Base-by-base conservation (phyloP, 2,888 invertebrate species). In the Epistrophella euchroma region DNA sequence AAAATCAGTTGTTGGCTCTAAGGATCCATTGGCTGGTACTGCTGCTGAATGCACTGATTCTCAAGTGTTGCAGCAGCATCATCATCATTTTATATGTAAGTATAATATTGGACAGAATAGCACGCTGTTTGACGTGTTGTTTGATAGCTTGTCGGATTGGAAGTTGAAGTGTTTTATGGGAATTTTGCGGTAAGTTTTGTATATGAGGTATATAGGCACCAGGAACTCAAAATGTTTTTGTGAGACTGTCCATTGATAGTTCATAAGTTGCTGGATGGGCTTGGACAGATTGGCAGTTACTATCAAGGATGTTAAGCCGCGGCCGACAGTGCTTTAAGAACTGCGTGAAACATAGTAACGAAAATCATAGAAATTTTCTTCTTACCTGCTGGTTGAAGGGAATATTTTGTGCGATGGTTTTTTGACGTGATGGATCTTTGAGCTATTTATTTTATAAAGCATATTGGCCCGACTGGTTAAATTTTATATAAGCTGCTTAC, bases 1-100 rank as follows among this genome's bases (percentile, higher is more conserved):
- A 82, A 86, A 86, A 86, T 86, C 86, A 86, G 86, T 82, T 77
- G 86, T 82, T 77, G 73, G 81, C 81, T 81, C 81, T 81, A 70
- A 75, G 79, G 58, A 83, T 64, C 84, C 75, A 66, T 70, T 40
- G 74, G 66, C 43, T 60, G 32, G 25, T 13, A 10, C 32, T 76
- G 71, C 50, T 79, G 85, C 73, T 77, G 77, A 81, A 86, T 82
- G 64, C 74, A 78, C 77, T 86, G 85, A 81, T 77, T 85, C 62
- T 85, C 76, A 76, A 85, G 82, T 77, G 66, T 25, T 72, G 66
- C 60, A 60, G 17, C 73, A 83, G 64, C 35, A 56, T 47, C 84
- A 74, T 80, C 80, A 85, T 76, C 81, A 70, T 70, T 47, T 37
- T 28, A 2, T 3, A 5, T 5, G 28, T 1, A 1, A 32, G 7